A percentile compares a stretch with the other conserved stretches of the same genome.
Conservation (phyloP, 1,140 invertebrate species). For the Plodia interpunctella region DNA sequence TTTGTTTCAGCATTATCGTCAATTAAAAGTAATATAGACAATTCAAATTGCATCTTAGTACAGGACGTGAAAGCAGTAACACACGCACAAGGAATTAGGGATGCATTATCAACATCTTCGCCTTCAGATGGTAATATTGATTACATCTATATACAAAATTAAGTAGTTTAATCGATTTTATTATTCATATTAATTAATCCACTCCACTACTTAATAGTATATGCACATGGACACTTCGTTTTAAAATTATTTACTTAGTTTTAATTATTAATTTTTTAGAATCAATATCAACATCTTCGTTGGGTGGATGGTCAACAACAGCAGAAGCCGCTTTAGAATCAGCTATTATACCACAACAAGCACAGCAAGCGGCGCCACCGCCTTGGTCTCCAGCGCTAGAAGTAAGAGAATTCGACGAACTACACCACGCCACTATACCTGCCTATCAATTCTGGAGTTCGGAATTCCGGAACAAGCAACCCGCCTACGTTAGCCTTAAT, state of each 20-base stretch:
- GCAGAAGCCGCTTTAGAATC: constrained; percentile 77
- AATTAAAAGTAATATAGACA: constrained; percentile 89
- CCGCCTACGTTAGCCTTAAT: constrained; percentile 92
- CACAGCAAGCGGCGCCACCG: constrained; percentile 80
- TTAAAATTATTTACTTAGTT: too few species aligned
- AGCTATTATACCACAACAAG: constrained; percentile 80
- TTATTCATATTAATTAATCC: too few species aligned
- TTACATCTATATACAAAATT: too few species aligned
- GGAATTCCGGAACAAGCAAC: constrained; percentile 92
- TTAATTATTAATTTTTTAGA: constrained; percentile 46
- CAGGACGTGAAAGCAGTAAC: constrained; percentile 93
- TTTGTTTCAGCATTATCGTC: constrained; percentile 88
- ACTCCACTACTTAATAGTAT: too few species aligned
- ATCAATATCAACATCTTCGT: constrained; percentile 76
- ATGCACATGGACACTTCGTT: too few species aligned
- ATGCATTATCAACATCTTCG: constrained; percentile 84
- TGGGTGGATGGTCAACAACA: constrained; percentile 71
- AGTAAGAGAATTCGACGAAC: constrained; percentile 87
- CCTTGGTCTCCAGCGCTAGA: constrained; percentile 89
- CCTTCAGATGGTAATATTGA: constrained; percentile 81
- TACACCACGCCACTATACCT: constrained; percentile 88
- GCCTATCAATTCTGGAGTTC: constrained; percentile 95
- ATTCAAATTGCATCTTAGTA: constrained; percentile 90
- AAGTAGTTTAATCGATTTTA: too few species aligned
- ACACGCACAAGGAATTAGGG: constrained; percentile 86